Evolutionary conservation across 2,797 vertebrate genomes (phyloP), one percentile per base, ranked within the genome.

Genomic region (Xenopus petersii): DNA sequence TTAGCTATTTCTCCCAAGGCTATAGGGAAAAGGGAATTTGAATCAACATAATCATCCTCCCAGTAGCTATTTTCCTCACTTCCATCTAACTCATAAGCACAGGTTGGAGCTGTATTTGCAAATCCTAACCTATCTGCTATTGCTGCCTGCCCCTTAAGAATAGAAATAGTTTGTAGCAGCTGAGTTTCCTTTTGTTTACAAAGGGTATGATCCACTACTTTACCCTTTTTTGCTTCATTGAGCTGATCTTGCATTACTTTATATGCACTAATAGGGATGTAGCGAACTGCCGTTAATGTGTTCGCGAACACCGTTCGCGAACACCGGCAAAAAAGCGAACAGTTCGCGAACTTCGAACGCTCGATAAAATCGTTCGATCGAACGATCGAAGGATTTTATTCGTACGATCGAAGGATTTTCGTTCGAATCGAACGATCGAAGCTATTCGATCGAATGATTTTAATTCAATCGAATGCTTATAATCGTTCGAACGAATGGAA

Each of bases 211-310:
- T 63, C 61, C 2, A 36, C 36, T 33, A 33, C 1, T 63, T 63
- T 33, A 6, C 61, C 61, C 11, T 15, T 36, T 63, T 63, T 63
- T 8, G 13, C 13, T 63, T 63, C 61, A 11, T 4, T 30, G 9
- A 63, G 2, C 10, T 63, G 61, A 63, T 63, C 61, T 36, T 63
- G 61, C 11, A 63, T 36, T 16, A 63, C 61, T 63, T 63, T 63
- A 17, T 63, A 63, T 12, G 61, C 61, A 63, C 61, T 63, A 12
- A 36, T 36, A 1, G n/a, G n/a, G n/a, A n/a, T n/a, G n/a, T n/a
- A n/a, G n/a, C n/a, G n/a, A n/a, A n/a, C n/a, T n/a, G n/a, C n/a
- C n/a, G n/a, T n/a, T n/a, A n/a, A n/a, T n/a, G n/a, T n/a, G n/a
- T n/a, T n/a, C n/a, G n/a, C n/a, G n/a, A n/a, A n/a, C n/a, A n/a